Conservation (phyloP, 2,888 invertebrate species). For the Laspeyria flexula region DNA sequence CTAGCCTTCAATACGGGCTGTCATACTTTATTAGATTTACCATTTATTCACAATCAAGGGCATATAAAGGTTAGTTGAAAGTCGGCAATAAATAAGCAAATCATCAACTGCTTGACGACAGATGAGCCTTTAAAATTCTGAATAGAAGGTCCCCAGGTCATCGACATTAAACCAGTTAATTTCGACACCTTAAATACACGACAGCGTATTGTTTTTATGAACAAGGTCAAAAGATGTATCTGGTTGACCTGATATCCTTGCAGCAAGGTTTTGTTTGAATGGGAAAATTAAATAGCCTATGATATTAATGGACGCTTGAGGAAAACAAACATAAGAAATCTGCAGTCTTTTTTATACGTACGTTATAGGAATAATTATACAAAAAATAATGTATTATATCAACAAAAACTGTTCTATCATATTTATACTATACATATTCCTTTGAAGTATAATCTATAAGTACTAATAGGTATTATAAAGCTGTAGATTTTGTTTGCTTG, state of each 20-base stretch:
- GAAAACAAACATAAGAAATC: not conserved
- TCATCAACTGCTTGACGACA: not conserved
- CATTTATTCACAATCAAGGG: no score
- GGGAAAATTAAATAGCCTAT: slow-evolving; percentile 17
- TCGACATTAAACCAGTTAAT: slow-evolving; percentile 10
- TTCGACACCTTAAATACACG: not conserved
- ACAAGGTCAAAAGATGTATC: slow-evolving; percentile 3
- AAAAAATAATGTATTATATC: no score
- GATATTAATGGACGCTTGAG: not conserved
- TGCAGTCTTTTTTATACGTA: no score
- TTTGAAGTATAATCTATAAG: no score
- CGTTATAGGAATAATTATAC: no score
- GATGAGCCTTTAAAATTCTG: not conserved
- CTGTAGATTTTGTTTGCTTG: no score
- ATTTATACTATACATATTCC: no score
- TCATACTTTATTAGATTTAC: no score
- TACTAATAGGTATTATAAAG: no score
- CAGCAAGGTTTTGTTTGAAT: slow-evolving; percentile 19
- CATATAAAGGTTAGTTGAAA: no score
- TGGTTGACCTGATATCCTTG: slow-evolving; percentile 39
- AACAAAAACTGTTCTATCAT: no score
- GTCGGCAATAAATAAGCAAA: not conserved
- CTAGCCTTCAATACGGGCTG: no score
- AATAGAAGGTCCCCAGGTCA: slow-evolving; percentile 6
- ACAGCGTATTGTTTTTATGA: not conserved